Evolutionary conservation across 2,888 invertebrate genomes (phyloP), one percentile per base, ranked within the genome.

Genomic region (Cerceris rybyensis): DNA sequence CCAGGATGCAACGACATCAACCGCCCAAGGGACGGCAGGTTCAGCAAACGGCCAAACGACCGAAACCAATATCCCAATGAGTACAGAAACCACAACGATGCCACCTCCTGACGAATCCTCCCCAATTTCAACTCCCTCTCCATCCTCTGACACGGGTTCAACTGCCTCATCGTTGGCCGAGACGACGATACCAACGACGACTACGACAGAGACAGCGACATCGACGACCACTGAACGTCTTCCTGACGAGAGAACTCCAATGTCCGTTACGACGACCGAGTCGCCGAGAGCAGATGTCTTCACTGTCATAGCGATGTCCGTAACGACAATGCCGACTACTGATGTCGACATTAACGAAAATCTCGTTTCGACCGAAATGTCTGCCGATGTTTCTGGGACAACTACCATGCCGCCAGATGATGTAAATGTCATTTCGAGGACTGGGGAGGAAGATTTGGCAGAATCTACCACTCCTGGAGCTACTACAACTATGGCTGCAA

Each of bases 11-110:
- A 90, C 89, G 82, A 85, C 89, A 86, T 78, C 90, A 92, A 92
- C 89, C 88, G 91, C 92, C 91, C 92, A 92, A 92, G 86, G 88
- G 92, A 92, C 92, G 91, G 92, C 91, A 89, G 88, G 88, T 90
- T 78, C 86, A 46, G 83, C 85, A 79, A 87, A 86, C 82, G 84
- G 81, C 54, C 88, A 82, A 88, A 78, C 88, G 55, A 72, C 83
- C 66, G 78, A 75, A 14, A 84, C 69, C 66, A 75, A 52, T 9
- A 77, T 72, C 46, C 69, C 85, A 17, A 72, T 39, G 7, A 63
- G 54, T 69, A 66, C 69, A 49, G 14, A 57, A 39, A 57, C 70
- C 64, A 68, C 81, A 43, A 77, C 81, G 7, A 66, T 78, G 63
- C 39, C 70, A 52, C 49, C 67, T 14, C 28, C 75, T 11, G 71